Conservation (phyloP, 2,797 vertebrate genomes). For the Fistularia tabacaria region DNA sequence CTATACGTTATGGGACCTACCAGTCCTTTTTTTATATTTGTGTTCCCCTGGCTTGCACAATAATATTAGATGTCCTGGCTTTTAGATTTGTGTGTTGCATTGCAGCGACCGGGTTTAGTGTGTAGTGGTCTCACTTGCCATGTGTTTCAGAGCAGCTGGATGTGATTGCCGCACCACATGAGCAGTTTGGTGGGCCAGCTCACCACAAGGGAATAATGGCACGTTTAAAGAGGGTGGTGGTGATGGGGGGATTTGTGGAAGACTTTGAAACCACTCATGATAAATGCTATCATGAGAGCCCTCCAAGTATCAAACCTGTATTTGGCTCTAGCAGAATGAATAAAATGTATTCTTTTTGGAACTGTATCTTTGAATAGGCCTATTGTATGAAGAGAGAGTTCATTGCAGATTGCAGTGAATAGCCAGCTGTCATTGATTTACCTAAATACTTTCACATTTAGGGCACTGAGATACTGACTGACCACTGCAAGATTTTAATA, state of each 20-base stretch:
- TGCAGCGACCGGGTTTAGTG: conserved; percentile 14
- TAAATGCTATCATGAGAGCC: conserved; percentile 40
- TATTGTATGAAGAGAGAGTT: conserved; percentile 34
- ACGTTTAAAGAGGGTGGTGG: conserved; percentile 54
- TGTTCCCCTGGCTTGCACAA: no score
- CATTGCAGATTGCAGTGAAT: no score
- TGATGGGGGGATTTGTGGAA: conserved; percentile 41
- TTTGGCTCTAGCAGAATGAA: conserved; percentile 17
- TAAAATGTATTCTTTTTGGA: conserved; percentile 16
- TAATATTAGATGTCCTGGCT: background rate
- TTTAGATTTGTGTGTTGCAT: conserved; percentile 21
- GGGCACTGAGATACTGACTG: conserved; percentile 17
- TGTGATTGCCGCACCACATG: conserved; percentile 67
- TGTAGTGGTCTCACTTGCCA: conserved; percentile 53
- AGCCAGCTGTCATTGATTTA: conserved; percentile 38
- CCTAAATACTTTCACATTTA: conserved; percentile 23
- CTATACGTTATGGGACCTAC: background rate
- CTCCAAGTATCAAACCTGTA: conserved; percentile 35
- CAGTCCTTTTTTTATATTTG: no score
- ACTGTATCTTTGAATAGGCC: conserved; percentile 19
- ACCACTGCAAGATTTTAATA: conserved; percentile 28
- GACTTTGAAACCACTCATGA: conserved; percentile 57
- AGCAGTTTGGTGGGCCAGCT: conserved; percentile 42
- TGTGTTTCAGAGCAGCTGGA: conserved; percentile 68
- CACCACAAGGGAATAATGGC: conserved; percentile 63